A percentile compares a stretch with the other conserved stretches of the same genome.
Conservation (phyloP, 2,888 invertebrate species). For the Carpatolechia fugitivella region DNA sequence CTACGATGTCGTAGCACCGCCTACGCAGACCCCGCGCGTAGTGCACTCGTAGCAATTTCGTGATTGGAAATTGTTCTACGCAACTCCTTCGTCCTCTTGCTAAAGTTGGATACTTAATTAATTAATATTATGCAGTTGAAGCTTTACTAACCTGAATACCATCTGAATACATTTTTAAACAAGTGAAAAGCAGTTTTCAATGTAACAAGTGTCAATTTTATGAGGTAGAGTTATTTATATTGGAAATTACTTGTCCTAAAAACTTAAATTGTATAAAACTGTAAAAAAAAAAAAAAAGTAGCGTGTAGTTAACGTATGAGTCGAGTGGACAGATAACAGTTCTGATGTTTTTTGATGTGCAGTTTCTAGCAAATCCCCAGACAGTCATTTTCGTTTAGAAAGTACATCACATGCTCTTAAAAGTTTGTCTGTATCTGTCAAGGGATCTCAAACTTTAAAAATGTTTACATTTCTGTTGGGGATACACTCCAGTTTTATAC, state of each 20-base stretch:
- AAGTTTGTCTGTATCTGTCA: slow-evolving; percentile 34
- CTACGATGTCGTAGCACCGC: slow-evolving; percentile 13
- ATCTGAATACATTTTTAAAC: too few species aligned
- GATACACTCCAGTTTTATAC: too few species aligned
- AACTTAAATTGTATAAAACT: too few species aligned
- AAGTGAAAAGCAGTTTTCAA: too few species aligned
- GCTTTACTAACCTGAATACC: too few species aligned
- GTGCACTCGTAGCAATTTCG: background rate
- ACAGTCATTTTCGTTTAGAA: slow-evolving; percentile 47
- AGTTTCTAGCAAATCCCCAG: background rate
- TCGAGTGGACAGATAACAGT: background rate
- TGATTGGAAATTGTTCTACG: background rate
- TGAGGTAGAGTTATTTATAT: too few species aligned
- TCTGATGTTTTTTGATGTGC: background rate
- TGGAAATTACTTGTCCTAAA: too few species aligned
- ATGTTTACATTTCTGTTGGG: too few species aligned
- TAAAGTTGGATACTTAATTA: too few species aligned
- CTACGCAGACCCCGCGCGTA: slow-evolving; percentile 12
- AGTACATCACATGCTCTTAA: slow-evolving; percentile 44
- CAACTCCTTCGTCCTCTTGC: background rate
- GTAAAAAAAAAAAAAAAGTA: too few species aligned
- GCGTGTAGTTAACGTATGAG: background rate
- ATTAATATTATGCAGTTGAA: too few species aligned
- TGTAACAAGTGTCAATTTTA: too few species aligned
- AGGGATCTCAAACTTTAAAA: slow-evolving; percentile 5